These are phyloP conservation scores for Holacanthus passer DNA, from an alignment of 2,113 vertebrate genomes.

Conservation along the genomic window DNA sequence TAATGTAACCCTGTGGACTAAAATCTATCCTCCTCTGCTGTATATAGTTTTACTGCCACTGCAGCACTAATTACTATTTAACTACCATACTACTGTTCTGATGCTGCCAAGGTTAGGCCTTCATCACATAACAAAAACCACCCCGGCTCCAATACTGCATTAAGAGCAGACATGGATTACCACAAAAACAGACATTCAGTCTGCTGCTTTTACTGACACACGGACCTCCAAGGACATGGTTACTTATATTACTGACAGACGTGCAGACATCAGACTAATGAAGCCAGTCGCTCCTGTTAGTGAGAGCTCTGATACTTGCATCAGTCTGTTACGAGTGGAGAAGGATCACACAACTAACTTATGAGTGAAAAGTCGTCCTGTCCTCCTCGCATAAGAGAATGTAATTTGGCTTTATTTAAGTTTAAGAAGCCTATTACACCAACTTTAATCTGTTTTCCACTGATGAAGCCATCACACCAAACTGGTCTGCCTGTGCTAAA, in stretches of 20 bases:
- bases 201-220: slow-evolving; percentile 44
- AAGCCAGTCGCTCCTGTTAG: slow-evolving; percentile 39
- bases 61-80: slow-evolving; percentile 44
- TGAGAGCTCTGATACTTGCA: slow-evolving; percentile 45
- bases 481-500: slow-evolving; percentile 12
- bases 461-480: slow-evolving; percentile 45
- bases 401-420: slow-evolving; percentile 40
- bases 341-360: background rate
- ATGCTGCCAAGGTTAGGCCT: slow-evolving; percentile 44
- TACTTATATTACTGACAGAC: slow-evolving; percentile 61
- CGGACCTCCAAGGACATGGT: slow-evolving; percentile 55
- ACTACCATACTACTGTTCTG: slow-evolving; percentile 22
- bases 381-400: slow-evolving; percentile 44
- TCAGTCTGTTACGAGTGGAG: slow-evolving; percentile 19
- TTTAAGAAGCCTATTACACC: slow-evolving; percentile 19
- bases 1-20: background rate
- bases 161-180: slow-evolving; percentile 54
- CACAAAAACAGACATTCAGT: slow-evolving; percentile 67
- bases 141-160: slow-evolving; percentile 22
- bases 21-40: slow-evolving; percentile 1
- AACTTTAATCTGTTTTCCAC: slow-evolving; percentile 49
- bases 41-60: slow-evolving; percentile 22
- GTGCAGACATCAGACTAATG: slow-evolving; percentile 60
- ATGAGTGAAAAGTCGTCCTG: slow-evolving; percentile 16
- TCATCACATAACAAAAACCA: slow-evolving; percentile 54